These are phyloP conservation scores for Acanthornis magna DNA, from an alignment of 2,797 vertebrate genomes.

Conservation along the genomic window DNA sequence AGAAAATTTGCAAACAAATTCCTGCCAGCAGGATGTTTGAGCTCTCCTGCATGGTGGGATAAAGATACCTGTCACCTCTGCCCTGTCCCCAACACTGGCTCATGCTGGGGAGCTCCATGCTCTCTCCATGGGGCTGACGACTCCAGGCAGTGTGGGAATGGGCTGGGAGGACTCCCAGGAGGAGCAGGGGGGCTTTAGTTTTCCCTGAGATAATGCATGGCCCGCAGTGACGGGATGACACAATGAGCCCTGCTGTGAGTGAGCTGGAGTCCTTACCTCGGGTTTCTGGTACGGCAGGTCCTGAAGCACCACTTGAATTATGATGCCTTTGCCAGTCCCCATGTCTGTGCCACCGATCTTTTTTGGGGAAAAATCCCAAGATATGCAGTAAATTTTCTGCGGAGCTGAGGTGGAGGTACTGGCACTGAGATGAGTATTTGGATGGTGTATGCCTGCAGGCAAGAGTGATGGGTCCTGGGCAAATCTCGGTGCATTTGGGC, in stretches of 20 bases:
- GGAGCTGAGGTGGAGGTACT: background rate
- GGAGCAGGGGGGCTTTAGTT: conserved; percentile 59
- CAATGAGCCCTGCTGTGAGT: conserved; percentile 56
- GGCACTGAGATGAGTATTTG: background rate
- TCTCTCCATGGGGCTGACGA: conserved; percentile 4
- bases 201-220: conserved; percentile 57
- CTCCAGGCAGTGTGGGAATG: background rate
- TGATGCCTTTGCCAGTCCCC: background rate
- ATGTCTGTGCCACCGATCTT: background rate
- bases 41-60: conserved; percentile 76
- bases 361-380: background rate
- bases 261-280: background rate
- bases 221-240: background rate
- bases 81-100: conserved; percentile 64
- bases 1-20: conserved; percentile 85
- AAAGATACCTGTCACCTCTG: conserved; percentile 85
- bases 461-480: background rate
- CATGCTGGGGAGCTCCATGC: conserved; percentile 65
- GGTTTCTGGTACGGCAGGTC: background rate
- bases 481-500: rapidly evolving
- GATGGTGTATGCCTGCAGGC: background rate
- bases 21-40: conserved; percentile 82
- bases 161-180: conserved; percentile 31
- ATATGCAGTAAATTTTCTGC: background rate
- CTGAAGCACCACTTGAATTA: background rate